A percentile compares a stretch with the other conserved stretches of the same genome.
phyloP scores from a whole-genome alignment of 1,140 invertebrate species.

The Sogatella furcifera region DNA sequence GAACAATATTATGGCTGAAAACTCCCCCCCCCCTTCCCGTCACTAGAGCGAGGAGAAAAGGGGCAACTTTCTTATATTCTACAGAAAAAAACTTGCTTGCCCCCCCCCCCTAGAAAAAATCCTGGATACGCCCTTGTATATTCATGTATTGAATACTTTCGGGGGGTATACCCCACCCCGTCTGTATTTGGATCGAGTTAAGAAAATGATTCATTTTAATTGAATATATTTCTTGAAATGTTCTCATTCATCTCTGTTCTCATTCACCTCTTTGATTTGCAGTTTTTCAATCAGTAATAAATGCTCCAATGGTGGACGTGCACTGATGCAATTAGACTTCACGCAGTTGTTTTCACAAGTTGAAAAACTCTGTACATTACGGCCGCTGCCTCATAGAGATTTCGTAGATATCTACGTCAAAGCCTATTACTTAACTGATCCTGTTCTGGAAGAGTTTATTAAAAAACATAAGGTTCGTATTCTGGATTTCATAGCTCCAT shows the following conservation, averaged over 20 bases:
- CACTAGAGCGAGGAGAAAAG: too few species aligned
- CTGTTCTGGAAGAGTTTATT: constrained; percentile 80
- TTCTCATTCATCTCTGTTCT: constrained; percentile 13
- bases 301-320: constrained; percentile 91
- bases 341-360: constrained; percentile 88
- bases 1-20: too few species aligned
- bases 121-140: too few species aligned
- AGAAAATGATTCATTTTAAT: background rate
- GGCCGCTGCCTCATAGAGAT: constrained; percentile 77
- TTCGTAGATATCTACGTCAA: constrained; percentile 94
- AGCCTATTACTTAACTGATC: constrained; percentile 88
- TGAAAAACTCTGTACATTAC: constrained; percentile 68
- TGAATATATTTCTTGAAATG: background rate
- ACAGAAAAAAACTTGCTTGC: too few species aligned
- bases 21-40: too few species aligned
- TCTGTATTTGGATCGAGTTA: too few species aligned
- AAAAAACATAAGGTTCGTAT: constrained; percentile 57
- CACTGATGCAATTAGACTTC: constrained; percentile 96
- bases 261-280: constrained; percentile 16
- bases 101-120: too few species aligned
- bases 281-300: constrained; percentile 83
- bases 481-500: too few species aligned
- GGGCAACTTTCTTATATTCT: too few species aligned
- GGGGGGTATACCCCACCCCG: too few species aligned
- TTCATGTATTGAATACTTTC: too few species aligned